phyloP scores from a whole-genome alignment of 2,888 invertebrate genomes.

The Deladenus siricidicola region DNA sequence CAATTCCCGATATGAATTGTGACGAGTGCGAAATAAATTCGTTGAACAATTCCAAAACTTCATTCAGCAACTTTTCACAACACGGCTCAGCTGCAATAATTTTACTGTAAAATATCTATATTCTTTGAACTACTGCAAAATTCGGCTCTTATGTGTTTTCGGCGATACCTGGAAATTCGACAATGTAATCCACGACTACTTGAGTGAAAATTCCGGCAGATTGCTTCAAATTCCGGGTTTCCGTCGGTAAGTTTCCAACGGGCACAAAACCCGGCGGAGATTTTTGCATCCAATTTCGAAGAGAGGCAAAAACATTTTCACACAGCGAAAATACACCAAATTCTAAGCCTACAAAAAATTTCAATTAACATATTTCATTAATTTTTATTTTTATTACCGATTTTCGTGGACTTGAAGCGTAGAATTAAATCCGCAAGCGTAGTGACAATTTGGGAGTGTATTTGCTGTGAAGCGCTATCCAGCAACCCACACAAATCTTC shows the following conservation, averaged over 20 bases:
- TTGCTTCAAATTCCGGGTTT: conserved; percentile 84
- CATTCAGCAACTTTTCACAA: conserved; percentile 63
- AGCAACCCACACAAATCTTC: conserved; percentile 65
- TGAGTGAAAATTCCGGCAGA: conserved; percentile 87
- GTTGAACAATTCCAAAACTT: conserved; percentile 73
- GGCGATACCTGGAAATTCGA: conserved; percentile 65
- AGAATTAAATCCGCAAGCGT: conserved; percentile 18
- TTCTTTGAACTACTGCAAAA: too few relatives aligned
- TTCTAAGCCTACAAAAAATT: conserved; percentile 63
- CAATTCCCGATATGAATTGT: conserved; percentile 79
- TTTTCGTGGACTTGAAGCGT: background rate
- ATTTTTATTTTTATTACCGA: conserved; percentile 2
- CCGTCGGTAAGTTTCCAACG: conserved; percentile 43
- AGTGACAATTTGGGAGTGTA: conserved; percentile 15
- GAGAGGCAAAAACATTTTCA: conserved; percentile 78
- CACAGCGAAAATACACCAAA: conserved; percentile 87
- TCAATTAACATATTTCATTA: background rate
- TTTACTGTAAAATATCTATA: too few relatives aligned
- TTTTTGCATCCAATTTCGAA: conserved; percentile 82
- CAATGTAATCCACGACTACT: conserved; percentile 75
- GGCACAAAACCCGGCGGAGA: conserved; percentile 20
- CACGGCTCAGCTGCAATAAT: conserved; percentile 12
- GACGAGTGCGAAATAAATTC: conserved; percentile 83
- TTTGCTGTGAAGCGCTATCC: conserved; percentile 63
- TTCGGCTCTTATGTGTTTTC: too few relatives aligned